Base-by-base conservation (phyloP, 1,140 invertebrate genomes). In the Drosophila lowei region DNA sequence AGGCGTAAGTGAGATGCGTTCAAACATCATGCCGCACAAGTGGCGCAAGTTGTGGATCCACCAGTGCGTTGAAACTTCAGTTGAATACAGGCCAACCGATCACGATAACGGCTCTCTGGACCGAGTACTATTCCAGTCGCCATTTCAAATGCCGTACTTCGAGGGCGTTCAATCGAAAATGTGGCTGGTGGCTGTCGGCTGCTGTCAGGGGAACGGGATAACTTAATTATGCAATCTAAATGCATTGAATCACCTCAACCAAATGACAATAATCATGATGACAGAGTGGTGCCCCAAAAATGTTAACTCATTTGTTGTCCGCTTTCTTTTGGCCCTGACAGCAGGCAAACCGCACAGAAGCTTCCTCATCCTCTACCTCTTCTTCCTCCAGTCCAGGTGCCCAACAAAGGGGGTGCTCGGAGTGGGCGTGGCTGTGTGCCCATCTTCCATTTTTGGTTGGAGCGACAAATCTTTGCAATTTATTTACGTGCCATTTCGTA, bases 401-500 rank as follows among this genome's bases (percentile, higher is more conserved):
- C 1, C 3, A 9, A 13, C 11, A 4, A 1, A 1, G 34, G 23
- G 41, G 41, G 9, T 9, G 41, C 18, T 41, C 41, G 34, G 11
- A 13, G 34, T 38, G 34, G 34, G 34, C 11, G 34, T 38, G 11
- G 3, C 34, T 11, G 34, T 38, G 34, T 38, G 34, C 34, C 34
- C 34, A 38, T 38, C 34, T 38, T 38, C 48, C 68, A 50, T 58
- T 70, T 59, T 57, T 46, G 46, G 49, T 38, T 50, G 47, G 71
- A 55, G 88, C 83, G 83, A 88, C 83, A 88, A 88, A 88, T 88
- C 83, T 88, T 88, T 88, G 83, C 83, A 88, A 88, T 88, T 88
- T 88, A 88, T 88, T 88, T 88, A 88, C 83, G 83, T 88, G 83
- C 83, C 83, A 88, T 83, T 88, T 88, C 83, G 81, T 88, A 86